These are phyloP conservation scores for Brachyopa scutellaris DNA, from an alignment of 2,888 invertebrate genomes.

Conservation along the genomic window DNA sequence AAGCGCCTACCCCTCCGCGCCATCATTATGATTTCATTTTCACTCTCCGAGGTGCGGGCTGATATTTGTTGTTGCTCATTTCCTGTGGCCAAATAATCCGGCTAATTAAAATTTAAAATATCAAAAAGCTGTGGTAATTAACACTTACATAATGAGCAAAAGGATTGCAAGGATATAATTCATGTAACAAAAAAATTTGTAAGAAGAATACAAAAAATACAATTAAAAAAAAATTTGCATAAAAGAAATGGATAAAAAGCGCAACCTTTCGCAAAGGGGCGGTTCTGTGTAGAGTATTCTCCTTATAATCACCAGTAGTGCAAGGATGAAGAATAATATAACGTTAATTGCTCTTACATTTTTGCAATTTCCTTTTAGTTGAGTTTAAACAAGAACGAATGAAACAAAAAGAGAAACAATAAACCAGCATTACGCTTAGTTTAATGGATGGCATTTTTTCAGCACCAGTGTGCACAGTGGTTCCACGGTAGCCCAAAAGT, in stretches of 20 bases:
- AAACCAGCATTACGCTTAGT: constrained; percentile 19
- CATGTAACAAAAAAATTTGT: constrained; percentile 36
- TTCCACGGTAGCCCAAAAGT: too few species aligned
- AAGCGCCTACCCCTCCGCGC: too few species aligned
- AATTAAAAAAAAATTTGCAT: background rate
- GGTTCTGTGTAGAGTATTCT: constrained; percentile 45
- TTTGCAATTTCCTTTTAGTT: constrained; percentile 15
- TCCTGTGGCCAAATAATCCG: constrained; percentile 67
- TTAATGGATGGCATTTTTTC: constrained; percentile 34
- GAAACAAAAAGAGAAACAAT: constrained; percentile 7
- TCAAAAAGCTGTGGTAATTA: constrained; percentile 71
- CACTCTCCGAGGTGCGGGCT: background rate
- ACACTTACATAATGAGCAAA: constrained; percentile 66
- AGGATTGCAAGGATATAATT: constrained; percentile 51
- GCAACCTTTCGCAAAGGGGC: constrained; percentile 57
- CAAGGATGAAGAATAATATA: constrained; percentile 37
- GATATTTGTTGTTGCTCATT: constrained; percentile 42
- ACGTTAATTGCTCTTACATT: constrained; percentile 45
- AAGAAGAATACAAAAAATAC: background rate
- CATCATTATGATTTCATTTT: background rate
- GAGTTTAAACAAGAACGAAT: background rate
- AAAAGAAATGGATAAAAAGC: constrained; percentile 40
- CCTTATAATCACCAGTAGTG: constrained; percentile 51
- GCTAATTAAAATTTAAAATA: constrained; percentile 72
- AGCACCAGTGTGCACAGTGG: background rate